Evolutionary conservation across 2,113 vertebrate species (phyloP).

Genomic region (Plestiodon gilberti): DNA sequence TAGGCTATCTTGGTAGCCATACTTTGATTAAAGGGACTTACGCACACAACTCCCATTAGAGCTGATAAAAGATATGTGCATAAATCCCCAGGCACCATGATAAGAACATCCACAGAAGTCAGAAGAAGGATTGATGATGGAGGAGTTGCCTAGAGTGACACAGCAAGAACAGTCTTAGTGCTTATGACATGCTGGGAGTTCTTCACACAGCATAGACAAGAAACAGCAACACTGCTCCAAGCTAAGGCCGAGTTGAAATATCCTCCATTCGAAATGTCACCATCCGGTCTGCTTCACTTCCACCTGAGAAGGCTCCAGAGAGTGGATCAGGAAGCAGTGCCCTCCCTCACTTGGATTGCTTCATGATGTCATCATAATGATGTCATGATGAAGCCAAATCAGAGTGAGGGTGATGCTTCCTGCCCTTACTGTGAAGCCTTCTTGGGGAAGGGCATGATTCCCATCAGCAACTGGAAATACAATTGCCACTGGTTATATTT

Average conservation of each 20-base stretch:
- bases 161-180: background rate
- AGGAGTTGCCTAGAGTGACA: background rate
- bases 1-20: background rate
- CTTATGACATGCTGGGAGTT: background rate
- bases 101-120: conserved; percentile 4
- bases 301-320: too few relatives aligned
- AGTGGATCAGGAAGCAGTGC: too few relatives aligned
- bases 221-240: rapidly evolving
- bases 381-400: too few relatives aligned
- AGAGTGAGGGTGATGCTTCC: too few relatives aligned
- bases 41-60: background rate
- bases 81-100: background rate
- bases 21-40: conserved; percentile 29
- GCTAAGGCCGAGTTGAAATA: too few relatives aligned
- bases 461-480: too few relatives aligned
- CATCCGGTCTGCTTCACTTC: too few relatives aligned
- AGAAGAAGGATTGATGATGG: conserved; percentile 12
- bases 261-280: too few relatives aligned
- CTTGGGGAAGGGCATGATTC: too few relatives aligned
- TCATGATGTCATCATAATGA: too few relatives aligned
- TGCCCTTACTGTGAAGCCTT: too few relatives aligned
- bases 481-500: background rate
- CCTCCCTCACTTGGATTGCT: too few relatives aligned
- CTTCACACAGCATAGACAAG: background rate
- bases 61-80: background rate